Evolutionary conservation across 2,113 vertebrate genomes (phyloP), one percentile per base, ranked within the genome.

Genomic region (Agapornis roseicollis): DNA sequence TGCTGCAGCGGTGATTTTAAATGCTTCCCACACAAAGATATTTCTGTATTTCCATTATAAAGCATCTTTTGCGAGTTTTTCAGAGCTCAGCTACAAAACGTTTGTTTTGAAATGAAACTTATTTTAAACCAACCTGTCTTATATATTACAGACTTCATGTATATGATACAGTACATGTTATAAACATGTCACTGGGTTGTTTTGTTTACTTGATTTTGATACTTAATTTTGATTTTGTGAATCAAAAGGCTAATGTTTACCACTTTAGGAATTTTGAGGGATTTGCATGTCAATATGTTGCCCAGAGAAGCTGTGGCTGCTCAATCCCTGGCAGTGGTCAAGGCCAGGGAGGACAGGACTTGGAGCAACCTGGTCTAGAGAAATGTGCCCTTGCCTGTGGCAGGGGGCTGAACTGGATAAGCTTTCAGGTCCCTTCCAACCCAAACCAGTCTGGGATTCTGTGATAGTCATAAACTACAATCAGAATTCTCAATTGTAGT

Each of bases 91-190:
- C 24, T 80, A 7, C 22, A 41, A 72, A 53, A 79, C 52, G 66
- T 3, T 61, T 72, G 9, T 15, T 89, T 92, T 66, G 20, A 31
- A 82, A 19, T 71, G 33, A 63, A 87, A 65, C 6, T 44, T 63
- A 28, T 6, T 35, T 69, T 63, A 84, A 61, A 71, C 7, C 13
- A 74, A 18, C 4, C 4, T 29, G 20, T 68, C 2, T 71, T 33
- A n/a, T 31, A 8, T 58, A 33, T 44, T 65, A 35, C 7, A 33
- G 58, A 18, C 4, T 39, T 81, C 5, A 9, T 13, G 3, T 47
- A 28, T 46, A 14, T 17, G 35, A 4, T n/a, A 29, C 6, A 2
- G 0, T 58, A 52, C 4, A 5, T 14, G 3, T 24, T 49, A 58
- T 20, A 44, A 71, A 46, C 12, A 13, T 49, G 6, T 9, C 61